Percentiles rank a stretch among this genome's conserved stretches.
phyloP scores from a whole-genome alignment of 2,888 invertebrate genomes.

The Acronicta alni region DNA sequence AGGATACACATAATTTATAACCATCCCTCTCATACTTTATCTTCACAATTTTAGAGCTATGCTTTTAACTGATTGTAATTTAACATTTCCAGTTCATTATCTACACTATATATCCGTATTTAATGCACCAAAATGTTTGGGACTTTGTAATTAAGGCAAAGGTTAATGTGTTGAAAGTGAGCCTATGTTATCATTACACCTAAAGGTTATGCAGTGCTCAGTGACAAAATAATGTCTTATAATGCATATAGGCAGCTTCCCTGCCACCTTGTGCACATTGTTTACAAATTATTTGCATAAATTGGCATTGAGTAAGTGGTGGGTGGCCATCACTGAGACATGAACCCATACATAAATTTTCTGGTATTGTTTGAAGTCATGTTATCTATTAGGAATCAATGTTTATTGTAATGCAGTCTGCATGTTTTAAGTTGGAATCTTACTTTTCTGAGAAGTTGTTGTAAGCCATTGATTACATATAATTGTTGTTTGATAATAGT shows the following conservation, averaged over 20 bases:
- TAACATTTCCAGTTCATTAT: slow-evolving; percentile 5
- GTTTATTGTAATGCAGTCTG: slow-evolving; percentile 5
- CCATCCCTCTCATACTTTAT: slow-evolving; percentile 40
- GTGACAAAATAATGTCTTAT: slow-evolving; percentile 46
- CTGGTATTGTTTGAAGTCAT: slow-evolving; percentile 33
- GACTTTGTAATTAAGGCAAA: slow-evolving; percentile 6
- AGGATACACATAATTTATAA: slow-evolving; percentile 29
- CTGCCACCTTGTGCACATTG: slow-evolving; percentile 57
- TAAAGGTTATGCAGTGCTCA: slow-evolving; percentile 52
- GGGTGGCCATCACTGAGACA: slow-evolving; percentile 51
- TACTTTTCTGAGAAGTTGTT: not conserved
- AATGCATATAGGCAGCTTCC: slow-evolving; percentile 56
- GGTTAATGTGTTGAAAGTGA: slow-evolving; percentile 10
- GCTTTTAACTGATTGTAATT: slow-evolving; percentile 23
- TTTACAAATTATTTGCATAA: slow-evolving; percentile 69
- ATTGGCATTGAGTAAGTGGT: slow-evolving; percentile 64
- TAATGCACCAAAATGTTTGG: slow-evolving; percentile 5
- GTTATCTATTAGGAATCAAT: not conserved
- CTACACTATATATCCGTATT: not conserved
- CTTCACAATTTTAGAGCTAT: slow-evolving; percentile 25
- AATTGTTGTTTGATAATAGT: too few species aligned
- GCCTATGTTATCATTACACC: slow-evolving; percentile 26
- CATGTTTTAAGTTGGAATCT: not conserved
- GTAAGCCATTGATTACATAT: too few species aligned
- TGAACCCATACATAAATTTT: slow-evolving; percentile 52